Conservation (phyloP, 2,888 invertebrate species). For the Folsomia candida region DNA sequence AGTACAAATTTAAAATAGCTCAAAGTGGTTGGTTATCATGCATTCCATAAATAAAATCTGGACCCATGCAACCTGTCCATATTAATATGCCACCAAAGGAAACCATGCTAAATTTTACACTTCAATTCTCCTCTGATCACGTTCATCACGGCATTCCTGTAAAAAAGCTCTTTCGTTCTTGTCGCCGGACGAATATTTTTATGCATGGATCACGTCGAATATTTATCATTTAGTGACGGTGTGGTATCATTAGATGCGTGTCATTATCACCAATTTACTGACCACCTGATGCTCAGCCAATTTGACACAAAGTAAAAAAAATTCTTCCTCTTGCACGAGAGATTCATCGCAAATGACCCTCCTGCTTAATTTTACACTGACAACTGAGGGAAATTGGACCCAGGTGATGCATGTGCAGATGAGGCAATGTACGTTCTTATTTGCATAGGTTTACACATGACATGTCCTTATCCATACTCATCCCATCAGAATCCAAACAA, state of each 20-base stretch:
- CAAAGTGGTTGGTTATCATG: not conserved
- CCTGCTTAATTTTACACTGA: not conserved
- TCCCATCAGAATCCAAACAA: not conserved
- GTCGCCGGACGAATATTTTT: not conserved
- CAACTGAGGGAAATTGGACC: not conserved
- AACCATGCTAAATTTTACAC: conserved; percentile 14
- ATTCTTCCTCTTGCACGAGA: no score
- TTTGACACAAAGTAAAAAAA: not conserved
- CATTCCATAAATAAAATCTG: not conserved
- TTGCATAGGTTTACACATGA: no score
- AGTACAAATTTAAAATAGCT: conserved; percentile 15
- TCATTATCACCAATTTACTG: not conserved
- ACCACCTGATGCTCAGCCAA: not conserved
- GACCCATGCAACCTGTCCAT: not conserved
- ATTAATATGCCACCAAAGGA: not conserved
- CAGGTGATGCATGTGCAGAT: not conserved
- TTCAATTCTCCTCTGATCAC: conserved; percentile 8
- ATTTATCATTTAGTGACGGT: not conserved
- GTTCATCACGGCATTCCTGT: conserved; percentile 12
- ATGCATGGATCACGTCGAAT: not conserved
- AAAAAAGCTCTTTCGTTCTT: not conserved
- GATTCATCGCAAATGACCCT: no score
- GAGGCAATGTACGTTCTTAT: no score
- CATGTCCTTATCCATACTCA: no score
- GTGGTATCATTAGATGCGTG: not conserved